A percentile compares a stretch with the other conserved stretches of the same genome.
These are phyloP conservation scores for Agrilus mali DNA, from an alignment of 2,888 invertebrate species.

Conservation along the genomic window DNA sequence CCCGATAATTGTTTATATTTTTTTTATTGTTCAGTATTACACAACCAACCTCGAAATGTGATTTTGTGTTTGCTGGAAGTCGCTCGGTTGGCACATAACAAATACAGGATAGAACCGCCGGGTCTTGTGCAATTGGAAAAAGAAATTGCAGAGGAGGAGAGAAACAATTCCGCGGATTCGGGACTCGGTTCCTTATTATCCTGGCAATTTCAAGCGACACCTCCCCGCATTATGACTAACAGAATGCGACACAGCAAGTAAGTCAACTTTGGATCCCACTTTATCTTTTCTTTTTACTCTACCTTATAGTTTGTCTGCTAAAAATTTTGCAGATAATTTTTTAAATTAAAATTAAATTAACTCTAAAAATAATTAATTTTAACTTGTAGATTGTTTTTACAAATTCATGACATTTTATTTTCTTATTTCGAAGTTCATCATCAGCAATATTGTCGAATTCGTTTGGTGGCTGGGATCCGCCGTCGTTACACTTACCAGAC, in stretches of 20 bases:
- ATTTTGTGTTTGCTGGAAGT: constrained; percentile 76
- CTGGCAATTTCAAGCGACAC: constrained; percentile 54
- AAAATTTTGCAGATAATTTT: no score
- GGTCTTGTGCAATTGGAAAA: constrained; percentile 70
- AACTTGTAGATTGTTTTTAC: not conserved
- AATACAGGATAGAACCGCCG: constrained; percentile 70
- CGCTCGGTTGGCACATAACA: constrained; percentile 59
- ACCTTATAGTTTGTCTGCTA: not conserved
- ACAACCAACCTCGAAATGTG: constrained; percentile 73
- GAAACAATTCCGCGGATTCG: constrained; percentile 47
- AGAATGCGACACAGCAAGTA: constrained; percentile 44
- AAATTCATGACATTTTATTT: not conserved
- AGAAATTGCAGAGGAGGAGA: constrained; percentile 73
- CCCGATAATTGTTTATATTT: not conserved
- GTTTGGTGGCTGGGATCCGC: constrained; percentile 14
- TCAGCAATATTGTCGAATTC: constrained; percentile 27
- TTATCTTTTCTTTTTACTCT: not conserved
- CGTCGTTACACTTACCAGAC: constrained; percentile 23
- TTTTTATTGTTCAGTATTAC: constrained; percentile 47
- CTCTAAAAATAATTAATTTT: no score
- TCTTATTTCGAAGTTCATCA: constrained; percentile 21
- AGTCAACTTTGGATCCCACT: constrained; percentile 3
- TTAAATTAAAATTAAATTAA: no score
- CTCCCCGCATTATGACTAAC: constrained; percentile 33
- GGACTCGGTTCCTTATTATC: constrained; percentile 48